Conservation (phyloP, 2,113 vertebrate species). For the Apodemus speciosus region DNA sequence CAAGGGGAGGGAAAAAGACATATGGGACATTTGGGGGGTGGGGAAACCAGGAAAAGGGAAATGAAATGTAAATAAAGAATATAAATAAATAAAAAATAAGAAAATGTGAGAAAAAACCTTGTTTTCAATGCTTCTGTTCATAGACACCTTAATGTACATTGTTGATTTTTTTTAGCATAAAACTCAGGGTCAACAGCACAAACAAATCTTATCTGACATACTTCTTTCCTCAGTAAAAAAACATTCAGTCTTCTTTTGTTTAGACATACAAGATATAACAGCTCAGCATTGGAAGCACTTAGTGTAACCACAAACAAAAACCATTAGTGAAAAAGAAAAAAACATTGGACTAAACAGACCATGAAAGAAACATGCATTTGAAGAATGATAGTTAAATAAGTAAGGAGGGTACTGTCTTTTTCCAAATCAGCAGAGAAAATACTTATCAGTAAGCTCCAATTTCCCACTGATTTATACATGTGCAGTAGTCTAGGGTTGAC, state of each 20-base stretch:
- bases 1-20: no score
- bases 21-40: no score
- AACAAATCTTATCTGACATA: neutral
- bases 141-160: neutral
- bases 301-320: conserved; percentile 25
- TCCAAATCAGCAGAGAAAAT: neutral
- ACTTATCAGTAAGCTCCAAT: neutral
- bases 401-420: neutral
- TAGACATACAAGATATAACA: neutral
- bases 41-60: no score
- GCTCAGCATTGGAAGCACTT: neutral
- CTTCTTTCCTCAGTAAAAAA: conserved; percentile 2
- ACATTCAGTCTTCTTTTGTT: neutral
- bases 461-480: neutral
- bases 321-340: neutral
- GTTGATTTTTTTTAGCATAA: neutral
- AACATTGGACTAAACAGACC: neutral
- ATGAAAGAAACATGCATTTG: conserved; percentile 1
- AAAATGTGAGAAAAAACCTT: no score
- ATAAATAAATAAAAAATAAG: no score
- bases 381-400: neutral
- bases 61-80: no score
- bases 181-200: neutral
- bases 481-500: neutral
- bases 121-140: conserved; percentile 40